Base-by-base conservation (phyloP, 2,888 invertebrate genomes). In the Chesias legatella region DNA sequence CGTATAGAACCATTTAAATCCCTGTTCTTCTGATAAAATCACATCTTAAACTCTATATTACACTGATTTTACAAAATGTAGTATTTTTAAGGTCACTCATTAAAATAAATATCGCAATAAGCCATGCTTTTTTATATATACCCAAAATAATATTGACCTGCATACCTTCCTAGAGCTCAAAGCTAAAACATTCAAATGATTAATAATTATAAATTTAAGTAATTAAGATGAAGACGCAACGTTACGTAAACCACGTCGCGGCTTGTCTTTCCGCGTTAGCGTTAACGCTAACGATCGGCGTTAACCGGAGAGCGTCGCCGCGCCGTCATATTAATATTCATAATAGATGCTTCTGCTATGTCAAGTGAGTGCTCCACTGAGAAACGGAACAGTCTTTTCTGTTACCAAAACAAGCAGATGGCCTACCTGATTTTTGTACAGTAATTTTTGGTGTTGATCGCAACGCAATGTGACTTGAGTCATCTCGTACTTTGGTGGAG, bases 141-240 rank as follows among this genome's bases (percentile, higher is more conserved):
- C 26, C 7, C 6, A 9, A 8, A 28, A 11, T 10, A 21, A 35
- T 20, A 24, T 11, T 30, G 10, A 20, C 31, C 40, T 39, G 32
- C 40, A 48, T 17, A 17, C 5, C 2, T 17, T 77, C 78, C 78
- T 79, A 78, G 79, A 80, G 79, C 79, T 78, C 80, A 79, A 78
- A 80, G 80, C 78, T 79, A 79, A 78, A 79, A 79, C 77, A 80
- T 79, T 77, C 79, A 78, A 78, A 78, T 32, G 33, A 9, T 33
- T 24, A 33, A 33, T 33, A 24, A 33, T 33, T 24, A 7, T 13
- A 25, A 25, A 17, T 24, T 11, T 24, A 33, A 33, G 13, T 33
- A 13, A 33, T 32, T 33, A 33, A 25, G 33, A 25, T 9, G 7
- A 11, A 24, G 25, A 33, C 33, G 25, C 24, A 17, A 13, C 13